These are phyloP conservation scores for Salarias fasciatus DNA, from an alignment of 2,797 vertebrate genomes.

Conservation along the genomic window DNA sequence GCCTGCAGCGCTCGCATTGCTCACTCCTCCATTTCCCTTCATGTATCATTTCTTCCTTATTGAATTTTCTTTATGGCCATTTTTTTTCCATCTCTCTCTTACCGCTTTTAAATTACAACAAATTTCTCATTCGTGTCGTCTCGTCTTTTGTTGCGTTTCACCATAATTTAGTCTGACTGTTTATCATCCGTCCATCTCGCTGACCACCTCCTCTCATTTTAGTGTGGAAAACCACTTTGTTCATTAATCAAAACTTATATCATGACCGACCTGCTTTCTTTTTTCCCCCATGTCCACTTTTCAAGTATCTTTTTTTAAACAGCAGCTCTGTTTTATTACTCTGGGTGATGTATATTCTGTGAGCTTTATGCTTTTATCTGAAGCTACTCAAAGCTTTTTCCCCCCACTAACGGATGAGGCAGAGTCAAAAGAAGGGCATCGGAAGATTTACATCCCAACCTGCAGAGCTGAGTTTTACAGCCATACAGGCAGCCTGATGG, in stretches of 20 bases:
- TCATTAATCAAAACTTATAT: constrained; percentile 47
- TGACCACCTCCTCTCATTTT: constrained; percentile 1
- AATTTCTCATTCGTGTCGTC: neutral
- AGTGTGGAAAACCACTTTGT: constrained; percentile 26
- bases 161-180: neutral
- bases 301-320: constrained; percentile 29
- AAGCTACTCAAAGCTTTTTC: constrained; percentile 21
- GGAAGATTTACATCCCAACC: constrained; percentile 39
- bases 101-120: constrained; percentile 20
- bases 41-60: constrained; percentile 47
- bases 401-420: constrained; percentile 7
- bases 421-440: constrained; percentile 31
- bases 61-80: constrained; percentile 14
- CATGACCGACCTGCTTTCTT: constrained; percentile 22
- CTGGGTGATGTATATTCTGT: constrained; percentile 17
- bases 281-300: neutral
- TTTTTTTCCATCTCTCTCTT: neutral
- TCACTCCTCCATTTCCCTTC: constrained; percentile 31
- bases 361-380: constrained; percentile 31
- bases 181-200: constrained; percentile 16
- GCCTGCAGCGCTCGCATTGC: constrained; percentile 31
- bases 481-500: constrained; percentile 12
- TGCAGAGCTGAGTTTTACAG: constrained; percentile 21
- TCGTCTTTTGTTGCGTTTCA: constrained; percentile 1
- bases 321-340: constrained; percentile 42